These are phyloP conservation scores for Darevskia nairensis DNA, from an alignment of 2,797 vertebrate species.

Conservation along the genomic window DNA sequence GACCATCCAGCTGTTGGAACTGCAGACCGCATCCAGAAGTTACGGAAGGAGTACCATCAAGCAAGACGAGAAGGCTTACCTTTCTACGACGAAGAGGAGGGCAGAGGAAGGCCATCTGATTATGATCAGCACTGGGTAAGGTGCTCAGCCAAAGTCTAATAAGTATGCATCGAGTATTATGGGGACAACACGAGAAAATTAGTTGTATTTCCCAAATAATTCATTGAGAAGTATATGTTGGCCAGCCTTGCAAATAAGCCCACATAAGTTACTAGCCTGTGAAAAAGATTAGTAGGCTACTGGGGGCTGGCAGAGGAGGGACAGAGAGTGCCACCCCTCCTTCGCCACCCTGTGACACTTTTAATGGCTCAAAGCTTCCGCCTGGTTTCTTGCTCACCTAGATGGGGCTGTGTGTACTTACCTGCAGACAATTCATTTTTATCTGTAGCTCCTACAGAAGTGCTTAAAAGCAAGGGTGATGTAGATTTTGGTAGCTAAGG, in stretches of 20 bases:
- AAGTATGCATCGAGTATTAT: not conserved
- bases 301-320: too few relatives aligned
- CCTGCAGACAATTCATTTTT: too few relatives aligned
- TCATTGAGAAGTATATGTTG: slow-evolving; percentile 17
- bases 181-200: not conserved
- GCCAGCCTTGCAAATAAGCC: too few relatives aligned
- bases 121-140: slow-evolving; percentile 86
- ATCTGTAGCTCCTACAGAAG: too few relatives aligned
- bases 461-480: not conserved
- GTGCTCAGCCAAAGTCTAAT: slow-evolving; percentile 37
- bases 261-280: too few relatives aligned
- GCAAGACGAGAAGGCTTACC: slow-evolving; percentile 88
- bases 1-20: slow-evolving; percentile 72
- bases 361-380: too few relatives aligned
- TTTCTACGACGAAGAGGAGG: slow-evolving; percentile 87
- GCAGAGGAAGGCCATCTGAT: slow-evolving; percentile 79
- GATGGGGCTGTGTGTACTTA: too few relatives aligned
- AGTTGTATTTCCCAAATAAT: slow-evolving; percentile 9
- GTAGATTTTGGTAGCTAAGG: not conserved
- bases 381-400: too few relatives aligned
- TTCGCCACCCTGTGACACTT: too few relatives aligned
- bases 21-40: slow-evolving; percentile 91
- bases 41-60: slow-evolving; percentile 93
- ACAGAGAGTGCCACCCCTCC: too few relatives aligned
- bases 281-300: too few relatives aligned